Percentiles rank a stretch among this genome's conserved stretches.
Conservation (phyloP, 1,140 invertebrate genomes). For the Rhopalosiphum maidis region DNA sequence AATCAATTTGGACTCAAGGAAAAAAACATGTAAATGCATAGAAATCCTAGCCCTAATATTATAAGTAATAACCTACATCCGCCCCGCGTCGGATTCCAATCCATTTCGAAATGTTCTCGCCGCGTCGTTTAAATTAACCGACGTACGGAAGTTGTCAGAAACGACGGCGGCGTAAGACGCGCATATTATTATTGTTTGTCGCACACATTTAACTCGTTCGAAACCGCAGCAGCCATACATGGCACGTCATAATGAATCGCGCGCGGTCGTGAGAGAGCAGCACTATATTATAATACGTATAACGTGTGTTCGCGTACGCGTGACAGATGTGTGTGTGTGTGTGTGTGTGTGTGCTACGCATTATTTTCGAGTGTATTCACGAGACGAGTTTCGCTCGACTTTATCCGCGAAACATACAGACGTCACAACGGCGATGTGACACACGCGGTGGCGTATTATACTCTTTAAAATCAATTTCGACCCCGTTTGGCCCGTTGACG, state of each 20-base stretch:
- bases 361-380: neutral
- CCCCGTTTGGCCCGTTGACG: neutral
- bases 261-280: no score
- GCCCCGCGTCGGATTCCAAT: neutral
- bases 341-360: no score
- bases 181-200: neutral
- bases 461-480: neutral
- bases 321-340: neutral
- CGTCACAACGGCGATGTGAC: no score
- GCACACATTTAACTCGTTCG: neutral
- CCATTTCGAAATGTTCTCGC: neutral
- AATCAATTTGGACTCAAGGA: no score
- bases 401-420: neutral
- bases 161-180: no score
- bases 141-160: neutral
- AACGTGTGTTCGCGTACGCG: no score
- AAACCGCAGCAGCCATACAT: neutral
- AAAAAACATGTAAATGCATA: no score
- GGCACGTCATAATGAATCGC: neutral
- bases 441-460: no score
- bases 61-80: neutral
- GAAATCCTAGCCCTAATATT: no score
- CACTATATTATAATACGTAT: neutral
- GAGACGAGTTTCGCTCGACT: neutral
- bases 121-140: neutral